Evolutionary conservation across 1,140 invertebrate species (phyloP), one percentile per base, ranked within the genome.

Genomic region (Eueides isabella): DNA sequence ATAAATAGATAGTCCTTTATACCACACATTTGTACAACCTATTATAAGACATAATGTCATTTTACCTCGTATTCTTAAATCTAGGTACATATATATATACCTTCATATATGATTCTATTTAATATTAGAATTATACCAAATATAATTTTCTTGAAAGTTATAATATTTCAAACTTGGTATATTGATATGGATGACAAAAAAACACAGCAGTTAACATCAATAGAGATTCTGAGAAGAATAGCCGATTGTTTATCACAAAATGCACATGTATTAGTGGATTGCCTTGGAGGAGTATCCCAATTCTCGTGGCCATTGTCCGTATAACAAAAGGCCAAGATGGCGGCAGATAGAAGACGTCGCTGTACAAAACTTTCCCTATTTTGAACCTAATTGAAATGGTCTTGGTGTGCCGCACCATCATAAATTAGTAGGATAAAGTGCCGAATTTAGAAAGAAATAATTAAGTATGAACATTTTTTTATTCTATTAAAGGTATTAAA

Each of bases 291-390:
- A 78, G 67, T 78, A 84, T 86, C 81, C 85, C 79, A 82, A 87
- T 88, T 86, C 81, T 78, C 85, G 79, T 78, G 64, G 75, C 83
- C 78, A 88, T 87, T 87, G 86, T 87, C 76, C 80, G 77, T 48
- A 74, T 70, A 82, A 88, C 85, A 88, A 89, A 84, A 78, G 80
- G 75, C 67, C 65, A 84, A 85, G 78, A 83, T 80, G 29, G 61
- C 61, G n/a, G 26, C 61, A n/a, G 5, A 31, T 31, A 62, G 28
- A 29, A 62, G 29, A 63, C 7, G 16, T n/a, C 61, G 12, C 12
- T 2, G 48, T 55, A 55, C 23, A 26, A 55, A 55, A 55, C 48
- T 55, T 55, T 55, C 48, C 48, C 48, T 14, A 55, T 12, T 26
- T 14, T 5, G 48, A 55, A 55, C 48, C 7, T 55, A 55, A 55